These are phyloP conservation scores for Triplophysa bombifrons DNA, from an alignment of 2,797 vertebrate species.

Conservation along the genomic window DNA sequence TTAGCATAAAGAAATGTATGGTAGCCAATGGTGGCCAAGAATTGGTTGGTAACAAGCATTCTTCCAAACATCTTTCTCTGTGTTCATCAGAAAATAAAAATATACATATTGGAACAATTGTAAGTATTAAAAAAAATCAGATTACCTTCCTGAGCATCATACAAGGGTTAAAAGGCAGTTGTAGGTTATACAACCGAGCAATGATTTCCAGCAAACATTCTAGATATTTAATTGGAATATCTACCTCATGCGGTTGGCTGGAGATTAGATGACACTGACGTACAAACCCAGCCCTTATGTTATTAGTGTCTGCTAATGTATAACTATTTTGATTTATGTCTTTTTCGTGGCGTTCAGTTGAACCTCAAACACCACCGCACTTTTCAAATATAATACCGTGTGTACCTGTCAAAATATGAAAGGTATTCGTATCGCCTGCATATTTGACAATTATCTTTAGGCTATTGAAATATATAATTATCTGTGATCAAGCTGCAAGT, in stretches of 20 bases:
- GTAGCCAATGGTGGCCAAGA: too few species aligned
- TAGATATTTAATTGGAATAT: constrained; percentile 1
- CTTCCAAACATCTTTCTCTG: too few species aligned
- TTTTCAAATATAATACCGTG: neutral
- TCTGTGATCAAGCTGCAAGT: constrained; percentile 17
- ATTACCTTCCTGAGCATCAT: too few species aligned
- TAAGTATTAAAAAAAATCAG: too few species aligned
- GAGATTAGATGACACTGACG: neutral
- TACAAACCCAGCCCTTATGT: neutral
- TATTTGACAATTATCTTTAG: constrained; percentile 38
- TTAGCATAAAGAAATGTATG: too few species aligned
- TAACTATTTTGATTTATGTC: constrained; percentile 17
- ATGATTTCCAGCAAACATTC: neutral
- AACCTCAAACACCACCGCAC: constrained; percentile 8
- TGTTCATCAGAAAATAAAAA: too few species aligned
- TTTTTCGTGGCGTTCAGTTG: neutral
- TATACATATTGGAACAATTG: too few species aligned
- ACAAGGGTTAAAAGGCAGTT: neutral
- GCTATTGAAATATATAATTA: constrained; percentile 45
- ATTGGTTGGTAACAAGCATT: too few species aligned
- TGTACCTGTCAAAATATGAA: neutral
- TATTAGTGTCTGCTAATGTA: neutral
- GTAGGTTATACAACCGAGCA: neutral
- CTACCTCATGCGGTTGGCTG: neutral
- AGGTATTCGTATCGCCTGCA: constrained; percentile 23